Evolutionary conservation across 2,888 invertebrate species (phyloP).

Genomic region (Pristionchus arcanus): DNA sequence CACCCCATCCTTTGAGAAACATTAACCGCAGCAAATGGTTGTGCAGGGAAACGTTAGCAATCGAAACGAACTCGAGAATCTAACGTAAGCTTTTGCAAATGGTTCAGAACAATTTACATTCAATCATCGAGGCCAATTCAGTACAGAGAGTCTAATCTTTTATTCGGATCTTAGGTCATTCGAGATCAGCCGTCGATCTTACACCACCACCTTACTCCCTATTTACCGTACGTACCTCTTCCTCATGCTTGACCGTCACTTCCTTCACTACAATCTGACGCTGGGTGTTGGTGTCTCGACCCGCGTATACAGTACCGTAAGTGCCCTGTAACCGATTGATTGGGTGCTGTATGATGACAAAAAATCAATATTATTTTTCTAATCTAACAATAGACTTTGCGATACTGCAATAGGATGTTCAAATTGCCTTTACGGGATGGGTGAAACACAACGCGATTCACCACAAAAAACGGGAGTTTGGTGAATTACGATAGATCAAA

Average conservation of each 20-base stretch:
- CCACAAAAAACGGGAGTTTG: no score
- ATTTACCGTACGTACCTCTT: slow-evolving; percentile 81
- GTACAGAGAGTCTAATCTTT: no score
- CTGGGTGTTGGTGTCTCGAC: slow-evolving; percentile 73
- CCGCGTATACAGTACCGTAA: slow-evolving; percentile 94
- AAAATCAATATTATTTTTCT: no score
- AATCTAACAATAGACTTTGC: no score
- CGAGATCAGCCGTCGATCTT: not conserved
- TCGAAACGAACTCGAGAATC: not conserved
- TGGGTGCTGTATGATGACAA: not conserved
- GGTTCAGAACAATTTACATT: not conserved
- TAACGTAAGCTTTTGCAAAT: slow-evolving; percentile 59
- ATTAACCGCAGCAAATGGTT: not conserved
- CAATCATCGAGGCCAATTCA: no score
- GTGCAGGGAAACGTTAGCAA: not conserved
- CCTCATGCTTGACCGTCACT: slow-evolving; percentile 95
- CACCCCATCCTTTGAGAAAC: not conserved
- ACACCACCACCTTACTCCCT: not conserved
- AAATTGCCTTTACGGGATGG: no score
- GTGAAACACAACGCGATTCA: no score
- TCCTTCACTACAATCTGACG: slow-evolving; percentile 95
- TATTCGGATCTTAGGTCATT: no score
- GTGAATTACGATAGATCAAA: not conserved
- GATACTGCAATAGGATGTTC: no score
- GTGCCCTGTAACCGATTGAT: slow-evolving; percentile 85